Conservation (phyloP, 2,888 invertebrate genomes). For the Agrochola lychnidis region DNA sequence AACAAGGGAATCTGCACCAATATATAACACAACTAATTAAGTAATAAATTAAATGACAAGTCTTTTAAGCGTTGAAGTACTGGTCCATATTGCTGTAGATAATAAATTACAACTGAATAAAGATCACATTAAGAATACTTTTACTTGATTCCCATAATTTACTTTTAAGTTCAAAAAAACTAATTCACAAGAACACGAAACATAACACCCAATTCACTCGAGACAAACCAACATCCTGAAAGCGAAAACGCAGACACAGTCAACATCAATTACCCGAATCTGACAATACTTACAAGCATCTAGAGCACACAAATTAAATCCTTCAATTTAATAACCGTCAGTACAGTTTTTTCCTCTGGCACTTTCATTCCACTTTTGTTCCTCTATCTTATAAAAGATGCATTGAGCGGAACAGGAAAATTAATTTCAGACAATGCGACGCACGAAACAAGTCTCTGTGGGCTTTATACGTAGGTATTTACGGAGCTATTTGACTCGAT, state of each 20-base stretch:
- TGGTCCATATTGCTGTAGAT: too few relatives aligned
- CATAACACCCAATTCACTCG: neutral
- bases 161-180: neutral
- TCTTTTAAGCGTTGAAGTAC: too few relatives aligned
- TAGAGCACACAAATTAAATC: slow-evolving; percentile 73
- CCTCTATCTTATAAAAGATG: slow-evolving; percentile 87
- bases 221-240: neutral
- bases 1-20: too few relatives aligned
- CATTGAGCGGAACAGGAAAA: slow-evolving; percentile 87
- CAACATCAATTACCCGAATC: slow-evolving; percentile 59
- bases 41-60: too few relatives aligned
- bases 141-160: neutral
- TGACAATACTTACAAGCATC: slow-evolving; percentile 46
- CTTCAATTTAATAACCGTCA: slow-evolving; percentile 68
- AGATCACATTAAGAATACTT: neutral
- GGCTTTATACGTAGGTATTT: slow-evolving; percentile 62
- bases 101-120: neutral
- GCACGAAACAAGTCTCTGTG: slow-evolving; percentile 72
- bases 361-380: slow-evolving; percentile 77
- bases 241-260: slow-evolving; percentile 11
- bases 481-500: slow-evolving; percentile 50
- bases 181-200: neutral
- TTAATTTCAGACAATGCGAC: slow-evolving; percentile 86
- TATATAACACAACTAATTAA: too few relatives aligned
- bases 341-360: slow-evolving; percentile 69